These are phyloP conservation scores for Protobothrops mucrosquamatus DNA, from an alignment of 2,113 vertebrate genomes.

Conservation along the genomic window DNA sequence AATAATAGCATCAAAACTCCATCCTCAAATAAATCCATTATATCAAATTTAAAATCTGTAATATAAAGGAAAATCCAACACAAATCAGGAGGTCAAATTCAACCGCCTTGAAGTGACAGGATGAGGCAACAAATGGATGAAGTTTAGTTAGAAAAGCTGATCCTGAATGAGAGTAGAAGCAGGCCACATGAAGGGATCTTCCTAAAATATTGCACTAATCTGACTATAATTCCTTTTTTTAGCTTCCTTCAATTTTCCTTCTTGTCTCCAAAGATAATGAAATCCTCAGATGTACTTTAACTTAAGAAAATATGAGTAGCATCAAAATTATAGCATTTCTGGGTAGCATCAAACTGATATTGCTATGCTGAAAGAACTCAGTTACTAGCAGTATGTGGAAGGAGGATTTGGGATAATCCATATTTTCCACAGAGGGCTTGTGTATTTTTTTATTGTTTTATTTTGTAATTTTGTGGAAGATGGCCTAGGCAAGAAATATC, in stretches of 20 bases:
- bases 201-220: not conserved
- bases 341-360: not conserved
- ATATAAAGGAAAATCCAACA: not conserved
- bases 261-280: not conserved
- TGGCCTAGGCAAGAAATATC: not conserved
- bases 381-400: not conserved
- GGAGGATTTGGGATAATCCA: not conserved
- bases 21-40: not conserved
- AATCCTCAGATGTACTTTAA: not conserved
- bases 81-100: not conserved
- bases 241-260: not conserved
- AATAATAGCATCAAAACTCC: not conserved
- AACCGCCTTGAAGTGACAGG: not conserved
- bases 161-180: not conserved
- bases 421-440: not conserved
- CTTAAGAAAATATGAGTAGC: not conserved
- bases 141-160: not conserved
- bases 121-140: not conserved
- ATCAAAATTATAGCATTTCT: not conserved
- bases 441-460: not conserved
- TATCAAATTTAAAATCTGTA: not conserved
- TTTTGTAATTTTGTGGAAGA: not conserved
- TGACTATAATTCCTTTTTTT: not conserved
- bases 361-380: not conserved
- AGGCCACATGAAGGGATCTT: not conserved